Base-by-base conservation (phyloP, 2,113 vertebrate genomes). In the Neotragus moschatus region DNA sequence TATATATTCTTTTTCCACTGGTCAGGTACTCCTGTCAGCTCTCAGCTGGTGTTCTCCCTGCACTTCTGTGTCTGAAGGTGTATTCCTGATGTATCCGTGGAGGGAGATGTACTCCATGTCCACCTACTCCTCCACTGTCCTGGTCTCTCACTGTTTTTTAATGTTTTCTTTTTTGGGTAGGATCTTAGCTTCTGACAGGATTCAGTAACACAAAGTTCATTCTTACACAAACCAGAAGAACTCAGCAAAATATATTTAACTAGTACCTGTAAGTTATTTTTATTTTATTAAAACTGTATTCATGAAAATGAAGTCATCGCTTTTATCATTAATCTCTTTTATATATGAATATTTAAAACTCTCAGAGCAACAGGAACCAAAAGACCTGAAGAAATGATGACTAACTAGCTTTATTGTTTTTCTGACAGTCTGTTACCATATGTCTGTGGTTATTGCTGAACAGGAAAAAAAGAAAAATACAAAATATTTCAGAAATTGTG, bases 401-500 rank as follows among this genome's bases (percentile, higher is more conserved):
- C 12, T 56, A 82, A 86, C 21, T 51, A 51, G 25, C 39, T 87
- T 97, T 58, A 49, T 13, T 92, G 30, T 61, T 55, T 93, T 88
- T 70, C 58, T 94, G 21, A 90, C 9, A 75, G 13, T 13, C 23
- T 84, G 9, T 53, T 63, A 23, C 19, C 19, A 58, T 97, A 79
- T 63, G 28, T 90, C n/a, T 77, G 19, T 80, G 56, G 25, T 47
- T 93, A 12, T 66, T 89, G 9, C 19, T 93, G 25, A 90, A 70
- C 26, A 88, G 49, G 25, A 66, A 30, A 79, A 53, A 58, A 91
- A 88, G 39, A n/a, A 49, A 98, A 1, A 66, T 51, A 75, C 33
- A 90, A 97, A 88, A 84, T 96, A 77, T 70, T 87, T 97, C 91
- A 77, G 23, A 91, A 93, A 86, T 85, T 82, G 9, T 0, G 47